Conservation (phyloP, 2,113 vertebrate genomes). For the Tringa solitaria region DNA sequence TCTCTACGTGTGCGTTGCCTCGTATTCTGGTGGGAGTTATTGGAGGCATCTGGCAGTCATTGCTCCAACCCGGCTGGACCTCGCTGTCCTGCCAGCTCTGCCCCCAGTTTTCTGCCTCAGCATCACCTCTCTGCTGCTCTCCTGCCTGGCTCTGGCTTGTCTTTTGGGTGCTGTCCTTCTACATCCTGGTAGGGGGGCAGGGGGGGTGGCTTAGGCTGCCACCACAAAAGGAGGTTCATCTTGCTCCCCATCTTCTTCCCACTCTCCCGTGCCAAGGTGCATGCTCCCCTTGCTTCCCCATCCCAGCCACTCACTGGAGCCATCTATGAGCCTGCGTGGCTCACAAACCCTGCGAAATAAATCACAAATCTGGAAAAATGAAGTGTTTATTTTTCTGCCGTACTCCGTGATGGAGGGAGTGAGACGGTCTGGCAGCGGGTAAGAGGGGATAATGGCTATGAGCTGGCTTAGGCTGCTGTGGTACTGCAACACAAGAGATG, state of each 20-base stretch:
- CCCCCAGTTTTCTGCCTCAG: background rate
- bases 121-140: background rate
- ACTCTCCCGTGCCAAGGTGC: background rate
- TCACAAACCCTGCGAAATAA: background rate
- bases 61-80: background rate
- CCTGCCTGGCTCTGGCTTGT: fast-evolving
- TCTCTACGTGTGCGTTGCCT: background rate
- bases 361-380: background rate
- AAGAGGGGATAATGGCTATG: background rate
- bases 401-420: background rate
- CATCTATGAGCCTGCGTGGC: background rate
- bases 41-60: background rate
- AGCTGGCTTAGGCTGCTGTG: background rate
- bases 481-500: background rate
- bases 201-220: background rate
- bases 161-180: background rate
- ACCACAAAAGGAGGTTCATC: background rate
- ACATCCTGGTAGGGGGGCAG: background rate
- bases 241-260: background rate
- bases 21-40: background rate
- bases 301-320: background rate
- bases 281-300: background rate
- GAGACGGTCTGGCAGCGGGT: background rate
- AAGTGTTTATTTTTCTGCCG: background rate
- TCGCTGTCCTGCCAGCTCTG: background rate